A percentile compares a stretch with the other conserved stretches of the same genome.
These are phyloP conservation scores for Fabriciana adippe DNA, from an alignment of 2,888 invertebrate species.

Conservation along the genomic window DNA sequence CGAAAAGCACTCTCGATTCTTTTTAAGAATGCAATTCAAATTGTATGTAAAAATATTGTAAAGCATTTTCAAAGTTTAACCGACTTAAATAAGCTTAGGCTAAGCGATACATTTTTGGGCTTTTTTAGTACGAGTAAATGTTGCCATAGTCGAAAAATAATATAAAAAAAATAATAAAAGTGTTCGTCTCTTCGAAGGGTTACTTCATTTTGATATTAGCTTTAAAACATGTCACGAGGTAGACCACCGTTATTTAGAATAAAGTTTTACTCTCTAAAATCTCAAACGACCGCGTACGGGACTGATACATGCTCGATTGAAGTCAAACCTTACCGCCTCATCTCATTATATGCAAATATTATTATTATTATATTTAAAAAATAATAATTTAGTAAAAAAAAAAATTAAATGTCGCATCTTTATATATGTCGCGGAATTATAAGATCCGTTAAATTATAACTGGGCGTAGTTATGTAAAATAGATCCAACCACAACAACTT, in stretches of 20 bases:
- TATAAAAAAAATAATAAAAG: conserved; percentile 40
- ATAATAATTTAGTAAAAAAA: background rate
- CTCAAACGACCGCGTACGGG: conserved; percentile 56
- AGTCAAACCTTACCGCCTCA: conserved; percentile 23
- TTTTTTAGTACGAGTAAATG: conserved; percentile 56
- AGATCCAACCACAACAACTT: too few species aligned
- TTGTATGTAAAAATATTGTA: conserved; percentile 54
- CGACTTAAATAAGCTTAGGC: conserved; percentile 64
- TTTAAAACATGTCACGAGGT: conserved; percentile 77
- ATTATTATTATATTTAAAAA: background rate
- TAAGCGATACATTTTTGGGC: conserved; percentile 55
- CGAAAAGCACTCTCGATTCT: conserved; percentile 63
- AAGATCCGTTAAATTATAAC: too few species aligned
- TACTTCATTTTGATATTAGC: conserved; percentile 60
- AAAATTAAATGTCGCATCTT: background rate
- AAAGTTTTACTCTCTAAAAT: conserved; percentile 54
- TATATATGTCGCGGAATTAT: background rate
- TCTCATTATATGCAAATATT: background rate
- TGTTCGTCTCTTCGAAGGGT: conserved; percentile 54
- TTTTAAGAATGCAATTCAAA: conserved; percentile 56
- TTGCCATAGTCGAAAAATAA: conserved; percentile 71
- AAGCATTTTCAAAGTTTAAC: conserved; percentile 48
- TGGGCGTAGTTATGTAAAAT: too few species aligned
- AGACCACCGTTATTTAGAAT: conserved; percentile 77
- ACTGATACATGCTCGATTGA: conserved; percentile 51